phyloP scores from a whole-genome alignment of 2,113 vertebrate species.

The Canis aureus region DNA sequence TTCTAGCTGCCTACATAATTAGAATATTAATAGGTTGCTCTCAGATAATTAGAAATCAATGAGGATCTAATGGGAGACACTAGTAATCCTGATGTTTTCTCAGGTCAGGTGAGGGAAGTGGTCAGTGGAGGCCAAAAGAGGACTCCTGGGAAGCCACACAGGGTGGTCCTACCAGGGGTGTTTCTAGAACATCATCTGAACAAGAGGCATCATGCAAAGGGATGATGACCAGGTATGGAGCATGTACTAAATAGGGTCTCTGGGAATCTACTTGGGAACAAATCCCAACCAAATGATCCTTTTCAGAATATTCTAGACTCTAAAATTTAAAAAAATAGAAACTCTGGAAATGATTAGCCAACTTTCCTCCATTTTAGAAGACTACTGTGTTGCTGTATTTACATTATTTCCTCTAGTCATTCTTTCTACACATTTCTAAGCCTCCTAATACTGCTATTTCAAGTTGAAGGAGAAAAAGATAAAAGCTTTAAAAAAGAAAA shows the following conservation, averaged over 20 bases:
- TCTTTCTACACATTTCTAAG: neutral
- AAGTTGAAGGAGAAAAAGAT: neutral
- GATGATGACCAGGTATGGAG: neutral
- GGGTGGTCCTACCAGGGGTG: no score
- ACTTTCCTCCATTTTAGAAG: neutral
- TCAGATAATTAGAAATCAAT: neutral
- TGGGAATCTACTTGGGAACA: neutral
- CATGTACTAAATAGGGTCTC: neutral
- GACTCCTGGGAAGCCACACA: neutral
- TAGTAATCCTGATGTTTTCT: neutral
- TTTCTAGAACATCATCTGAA: neutral
- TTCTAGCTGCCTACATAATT: neutral
- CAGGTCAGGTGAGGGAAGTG: neutral
- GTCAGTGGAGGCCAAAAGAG: neutral
- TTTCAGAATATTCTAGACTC: neutral
- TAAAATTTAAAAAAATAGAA: slow-evolving; percentile 3
- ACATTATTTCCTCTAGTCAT: neutral
- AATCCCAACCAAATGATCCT: neutral
- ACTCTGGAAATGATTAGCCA: neutral
- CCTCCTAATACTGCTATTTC: neutral
- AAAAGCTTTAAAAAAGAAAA: neutral
- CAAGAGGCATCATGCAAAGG: neutral
- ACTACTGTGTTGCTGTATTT: neutral
- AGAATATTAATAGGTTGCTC: neutral
- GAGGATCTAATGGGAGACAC: neutral